Evolutionary conservation across 2,888 invertebrate species (phyloP).

Genomic region (Nomada lathburiana): DNA sequence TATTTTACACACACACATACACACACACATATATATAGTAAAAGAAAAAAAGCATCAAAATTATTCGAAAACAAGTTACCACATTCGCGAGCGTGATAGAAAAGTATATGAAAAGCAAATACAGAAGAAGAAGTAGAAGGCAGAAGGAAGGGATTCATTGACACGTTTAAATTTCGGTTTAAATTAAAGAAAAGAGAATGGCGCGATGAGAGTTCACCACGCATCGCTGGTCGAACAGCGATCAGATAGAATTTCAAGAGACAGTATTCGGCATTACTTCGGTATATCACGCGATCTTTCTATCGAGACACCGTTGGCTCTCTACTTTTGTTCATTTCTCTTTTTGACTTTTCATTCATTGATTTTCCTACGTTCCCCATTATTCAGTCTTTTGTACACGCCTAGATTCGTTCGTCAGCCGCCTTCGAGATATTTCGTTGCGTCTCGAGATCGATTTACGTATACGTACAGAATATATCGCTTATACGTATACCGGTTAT

Average conservation of each 20-base stretch:
- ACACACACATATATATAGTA: background rate
- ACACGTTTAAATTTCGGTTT: conserved; percentile 6
- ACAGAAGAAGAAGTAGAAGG: background rate
- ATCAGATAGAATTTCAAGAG: conserved; percentile 28
- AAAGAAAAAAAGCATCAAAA: background rate
- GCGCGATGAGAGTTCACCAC: conserved; percentile 14
- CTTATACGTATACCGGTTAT: conserved; percentile 27
- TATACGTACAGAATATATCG: conserved; percentile 2
- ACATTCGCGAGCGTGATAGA: background rate
- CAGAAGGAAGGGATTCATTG: conserved; percentile 15
- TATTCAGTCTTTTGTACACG: conserved; percentile 23
- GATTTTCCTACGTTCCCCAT: conserved; percentile 38
- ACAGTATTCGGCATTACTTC: conserved; percentile 42
- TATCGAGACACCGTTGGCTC: conserved; percentile 57
- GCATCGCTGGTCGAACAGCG: background rate
- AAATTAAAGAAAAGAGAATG: conserved; percentile 3
- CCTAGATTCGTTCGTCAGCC: conserved; percentile 37
- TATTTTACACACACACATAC: too few species aligned
- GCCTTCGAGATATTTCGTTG: conserved; percentile 59
- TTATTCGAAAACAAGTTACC: background rate
- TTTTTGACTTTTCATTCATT: conserved; percentile 28
- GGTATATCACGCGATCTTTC: conserved; percentile 40
- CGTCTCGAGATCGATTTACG: conserved; percentile 54
- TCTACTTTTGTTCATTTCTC: conserved; percentile 45
- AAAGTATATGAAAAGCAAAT: background rate